Percentiles rank a stretch among this genome's conserved stretches.
Conservation (phyloP, 2,797 vertebrate genomes). For the Philypnodon macrostomus region DNA sequence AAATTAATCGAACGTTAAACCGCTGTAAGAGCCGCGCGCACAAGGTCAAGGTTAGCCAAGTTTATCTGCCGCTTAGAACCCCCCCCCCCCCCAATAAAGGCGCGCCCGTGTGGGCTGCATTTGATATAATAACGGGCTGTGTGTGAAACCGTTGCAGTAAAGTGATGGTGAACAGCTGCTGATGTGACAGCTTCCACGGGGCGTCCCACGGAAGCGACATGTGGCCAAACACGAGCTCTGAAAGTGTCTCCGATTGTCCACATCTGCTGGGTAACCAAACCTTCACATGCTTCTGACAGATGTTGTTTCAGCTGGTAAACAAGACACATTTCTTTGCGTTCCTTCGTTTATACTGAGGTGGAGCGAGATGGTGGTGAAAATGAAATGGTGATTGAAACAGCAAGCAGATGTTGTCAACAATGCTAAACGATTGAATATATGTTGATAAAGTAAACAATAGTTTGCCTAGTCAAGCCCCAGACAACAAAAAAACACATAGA, state of each 20-base stretch:
- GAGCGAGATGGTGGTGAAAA: no score
- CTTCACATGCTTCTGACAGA: not conserved
- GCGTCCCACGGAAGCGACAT: not conserved
- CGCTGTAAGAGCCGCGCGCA: conserved; percentile 34
- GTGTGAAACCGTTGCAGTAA: conserved; percentile 1
- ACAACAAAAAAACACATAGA: no score
- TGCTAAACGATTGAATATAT: no score
- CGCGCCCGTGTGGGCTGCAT: conserved; percentile 5
- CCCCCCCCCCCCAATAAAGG: no score
- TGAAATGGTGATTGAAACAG: no score
- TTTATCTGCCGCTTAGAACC: not conserved
- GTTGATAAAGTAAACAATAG: no score
- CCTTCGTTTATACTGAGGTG: not conserved
- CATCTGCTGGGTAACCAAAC: not conserved
- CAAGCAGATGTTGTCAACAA: no score
- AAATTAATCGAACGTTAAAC: conserved; percentile 46
- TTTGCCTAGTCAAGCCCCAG: no score
- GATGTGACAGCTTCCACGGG: conserved; percentile 7
- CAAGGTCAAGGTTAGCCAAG: conserved; percentile 38
- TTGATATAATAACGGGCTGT: conserved; percentile 4
- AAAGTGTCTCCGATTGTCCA: not conserved
- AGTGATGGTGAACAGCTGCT: conserved; percentile 18
- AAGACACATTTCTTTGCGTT: not conserved
- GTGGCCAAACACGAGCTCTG: not conserved
- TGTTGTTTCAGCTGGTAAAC: conserved; percentile 1